Evolutionary conservation across 2,797 vertebrate species (phyloP).

Genomic region (Meda fulgida): DNA sequence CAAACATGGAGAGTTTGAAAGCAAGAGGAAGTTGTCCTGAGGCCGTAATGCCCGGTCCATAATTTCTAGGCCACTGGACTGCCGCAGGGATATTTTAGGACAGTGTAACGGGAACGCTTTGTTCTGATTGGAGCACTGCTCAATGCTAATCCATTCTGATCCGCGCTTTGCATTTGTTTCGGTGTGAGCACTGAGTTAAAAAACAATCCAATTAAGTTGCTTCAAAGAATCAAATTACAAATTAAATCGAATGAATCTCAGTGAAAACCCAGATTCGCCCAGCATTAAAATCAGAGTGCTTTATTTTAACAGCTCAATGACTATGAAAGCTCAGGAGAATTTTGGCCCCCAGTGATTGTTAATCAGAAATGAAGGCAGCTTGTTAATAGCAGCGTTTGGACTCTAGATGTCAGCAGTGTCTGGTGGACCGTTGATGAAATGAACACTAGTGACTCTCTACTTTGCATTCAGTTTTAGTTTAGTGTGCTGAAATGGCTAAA

Average conservation of each 20-base stretch:
- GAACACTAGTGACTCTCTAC: neutral
- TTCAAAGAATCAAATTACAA: constrained; percentile 24
- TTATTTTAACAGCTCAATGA: constrained; percentile 39
- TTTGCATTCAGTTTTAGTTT: neutral
- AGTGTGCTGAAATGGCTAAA: neutral
- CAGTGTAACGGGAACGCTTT: neutral
- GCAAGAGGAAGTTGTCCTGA: constrained; percentile 54
- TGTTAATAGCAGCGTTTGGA: constrained; percentile 42
- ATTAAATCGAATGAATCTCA: constrained; percentile 27
- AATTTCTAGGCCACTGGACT: constrained; percentile 36
- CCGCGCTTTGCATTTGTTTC: neutral
- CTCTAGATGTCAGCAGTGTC: constrained; percentile 64
- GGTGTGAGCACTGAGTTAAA: neutral
- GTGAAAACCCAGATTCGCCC: constrained; percentile 2
- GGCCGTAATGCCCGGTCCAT: constrained; percentile 50
- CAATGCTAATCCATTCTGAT: constrained; percentile 7
- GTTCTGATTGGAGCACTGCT: constrained; percentile 1
- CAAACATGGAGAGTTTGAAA: constrained; percentile 43
- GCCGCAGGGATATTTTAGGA: constrained; percentile 21
- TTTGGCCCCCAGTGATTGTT: constrained; percentile 36
- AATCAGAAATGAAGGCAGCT: constrained; percentile 18
- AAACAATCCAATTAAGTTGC: constrained; percentile 35
- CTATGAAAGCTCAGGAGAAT: constrained; percentile 37
- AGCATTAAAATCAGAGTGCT: constrained; percentile 27
- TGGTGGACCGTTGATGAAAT: constrained; percentile 38